A percentile compares a stretch with the other conserved stretches of the same genome.
Evolutionary conservation across 2,113 vertebrate species (phyloP).

Genomic region (Otis tarda): DNA sequence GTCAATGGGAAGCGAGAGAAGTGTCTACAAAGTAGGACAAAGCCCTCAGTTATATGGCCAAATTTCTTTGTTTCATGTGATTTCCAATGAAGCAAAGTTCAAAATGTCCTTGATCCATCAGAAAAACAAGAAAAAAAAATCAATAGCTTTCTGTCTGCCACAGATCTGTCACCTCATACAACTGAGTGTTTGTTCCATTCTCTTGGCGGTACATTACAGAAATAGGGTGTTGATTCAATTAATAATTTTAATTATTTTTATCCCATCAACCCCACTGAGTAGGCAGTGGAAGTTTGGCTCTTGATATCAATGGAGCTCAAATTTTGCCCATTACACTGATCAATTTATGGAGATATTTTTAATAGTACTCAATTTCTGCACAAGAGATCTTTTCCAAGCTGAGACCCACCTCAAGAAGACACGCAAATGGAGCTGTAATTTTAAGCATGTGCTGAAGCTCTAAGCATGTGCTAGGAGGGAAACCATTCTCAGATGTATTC

Average conservation of each 20-base stretch:
- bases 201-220: background rate
- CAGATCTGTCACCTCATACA: background rate
- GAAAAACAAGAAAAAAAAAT: background rate
- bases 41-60: background rate
- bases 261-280: background rate
- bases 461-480: slow-evolving; percentile 27
- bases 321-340: background rate
- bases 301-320: background rate
- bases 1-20: background rate
- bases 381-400: slow-evolving; percentile 2
- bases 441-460: slow-evolving; percentile 59
- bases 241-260: background rate
- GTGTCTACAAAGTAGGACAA: background rate
- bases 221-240: background rate
- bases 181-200: background rate
- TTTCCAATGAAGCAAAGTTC: slow-evolving; percentile 30
- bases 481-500: slow-evolving; percentile 33
- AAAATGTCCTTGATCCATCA: slow-evolving; percentile 32
- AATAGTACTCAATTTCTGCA: background rate
- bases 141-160: background rate
- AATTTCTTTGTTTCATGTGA: background rate
- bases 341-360: background rate
- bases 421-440: background rate
- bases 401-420: background rate
- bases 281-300: background rate